Evolutionary conservation across 2,888 invertebrate genomes (phyloP), one percentile per base, ranked within the genome.

Genomic region (Hydroisotoma schaefferi): DNA sequence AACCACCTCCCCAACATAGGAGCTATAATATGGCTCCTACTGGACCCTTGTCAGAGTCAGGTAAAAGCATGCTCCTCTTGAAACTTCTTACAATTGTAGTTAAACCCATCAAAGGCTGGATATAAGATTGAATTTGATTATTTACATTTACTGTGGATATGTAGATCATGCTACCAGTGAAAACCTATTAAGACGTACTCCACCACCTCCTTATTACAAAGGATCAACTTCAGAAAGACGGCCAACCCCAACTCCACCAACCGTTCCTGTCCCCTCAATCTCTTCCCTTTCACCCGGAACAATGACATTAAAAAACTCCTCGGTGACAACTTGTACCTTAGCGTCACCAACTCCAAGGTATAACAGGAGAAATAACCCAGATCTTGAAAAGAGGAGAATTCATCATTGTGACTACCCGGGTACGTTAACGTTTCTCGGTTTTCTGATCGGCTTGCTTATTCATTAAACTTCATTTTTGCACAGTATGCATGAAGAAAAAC

Each of bases 321-420:
- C 8, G 28, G 29, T 52, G 44, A 51, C 52, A 28, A 47, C 51
- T 52, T 54, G 22, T 28, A 22, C 38, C 53, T 49, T 12, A 40
- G 38, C 52, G 44, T 46, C 52, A 23, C 80, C 27, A 77, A 55
- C 59, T 28, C 67, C 83, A 68, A 90, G 88, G 76, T 94, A 92
- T 80, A 95, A 95, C 81, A 82, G 95, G 70, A 83, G 94, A 76
- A 95, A 95, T 79, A 97, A 97, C 80, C 95, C 95, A 0, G 95
- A 97, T 77, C 80, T 97, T 73, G 95, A 97, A 78, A 95, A 95
- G 78, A 81, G 95, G 73, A 81, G 97, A 75, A 94, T 95, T 74
- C 95, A 97, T 77, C 94, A 91, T 79, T 97, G 97, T 81, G 91
- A 94, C 82, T 95, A 91, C 79, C 86, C 90, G 77, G 91, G 91